phyloP scores from a whole-genome alignment of 2,113 vertebrate species.

The Rafetus swinhoei region DNA sequence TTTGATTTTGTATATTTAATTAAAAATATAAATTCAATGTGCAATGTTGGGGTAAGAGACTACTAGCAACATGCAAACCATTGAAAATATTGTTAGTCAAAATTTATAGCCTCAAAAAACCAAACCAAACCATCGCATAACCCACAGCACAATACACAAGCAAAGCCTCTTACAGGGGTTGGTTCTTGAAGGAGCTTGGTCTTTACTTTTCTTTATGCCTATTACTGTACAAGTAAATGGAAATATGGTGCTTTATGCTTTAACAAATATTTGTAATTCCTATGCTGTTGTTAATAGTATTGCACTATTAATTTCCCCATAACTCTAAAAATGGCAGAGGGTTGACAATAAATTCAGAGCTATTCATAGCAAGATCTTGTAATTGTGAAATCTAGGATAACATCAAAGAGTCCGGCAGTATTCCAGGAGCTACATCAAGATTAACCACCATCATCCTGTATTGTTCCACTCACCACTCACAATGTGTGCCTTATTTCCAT shows the following conservation, averaged over 20 bases:
- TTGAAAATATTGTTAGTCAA: background rate
- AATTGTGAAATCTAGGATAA: slow-evolving; percentile 13
- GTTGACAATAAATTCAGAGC: background rate
- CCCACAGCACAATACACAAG: background rate
- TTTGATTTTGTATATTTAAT: background rate
- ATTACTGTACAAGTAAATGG: background rate
- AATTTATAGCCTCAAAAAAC: background rate
- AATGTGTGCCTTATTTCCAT: background rate
- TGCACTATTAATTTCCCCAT: background rate
- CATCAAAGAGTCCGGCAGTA: slow-evolving; percentile 4
- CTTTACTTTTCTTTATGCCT: background rate
- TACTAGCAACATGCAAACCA: background rate
- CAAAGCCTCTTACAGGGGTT: background rate
- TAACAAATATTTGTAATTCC: background rate
- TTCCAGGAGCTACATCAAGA: background rate
- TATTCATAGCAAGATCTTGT: background rate
- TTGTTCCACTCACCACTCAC: background rate
- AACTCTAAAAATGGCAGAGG: slow-evolving; percentile 2
- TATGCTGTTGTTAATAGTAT: background rate
- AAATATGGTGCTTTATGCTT: background rate
- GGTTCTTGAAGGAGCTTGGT: background rate
- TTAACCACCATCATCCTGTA: background rate
- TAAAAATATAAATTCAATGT: background rate
- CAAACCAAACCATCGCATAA: too few relatives aligned
- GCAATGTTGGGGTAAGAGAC: background rate